Evolutionary conservation across 2,888 invertebrate genomes (phyloP), one percentile per base, ranked within the genome.

Genomic region (Tiphia femorata): DNA sequence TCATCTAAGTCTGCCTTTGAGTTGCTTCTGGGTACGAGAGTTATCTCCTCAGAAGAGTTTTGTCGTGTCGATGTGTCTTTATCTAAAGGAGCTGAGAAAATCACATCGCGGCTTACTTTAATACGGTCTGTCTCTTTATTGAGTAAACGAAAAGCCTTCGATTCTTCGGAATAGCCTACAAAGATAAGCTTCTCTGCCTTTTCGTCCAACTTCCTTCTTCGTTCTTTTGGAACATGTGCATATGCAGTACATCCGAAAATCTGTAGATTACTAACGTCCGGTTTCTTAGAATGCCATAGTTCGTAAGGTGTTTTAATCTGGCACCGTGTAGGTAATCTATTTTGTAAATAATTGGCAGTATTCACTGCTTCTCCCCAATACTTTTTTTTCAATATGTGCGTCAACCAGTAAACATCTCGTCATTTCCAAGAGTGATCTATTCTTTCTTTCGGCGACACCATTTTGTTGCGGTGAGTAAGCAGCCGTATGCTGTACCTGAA

Each of bases 311-410:
- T 73, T 5, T 19, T 54, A 0, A 30, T 42, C 16, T n/a, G n/a
- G n/a, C n/a, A n/a, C n/a, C n/a, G n/a, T n/a, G n/a, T n/a, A 1
- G 58, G 58, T 4, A 65, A 7, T 7, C 62, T 30, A 27, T 69
- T 72, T 17, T 62, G 58, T 1, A 67, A 37, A 42, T 62, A 67
- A 17, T 53, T 62, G 0, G 65, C 70, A 5, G 64, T 63, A 29
- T 40, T 56, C 0, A 67, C 52, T 6, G 71, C 67, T 37, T 75
- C 73, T 20, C 57, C 68, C 68, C 70, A 72, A 25, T 66, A 73
- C 23, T 53, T 62, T 8, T 64, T 60, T 10, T 37, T 19, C 5
- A 67, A 35, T n/a, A 16, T 42, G 25, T 2, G 70, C 61, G 23
- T 73, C 67, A 5, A 66, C 37, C 6, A 73, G 23, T 58, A 73